These are phyloP conservation scores for Triops cancriformis DNA, from an alignment of 1,140 invertebrate genomes.

Conservation along the genomic window DNA sequence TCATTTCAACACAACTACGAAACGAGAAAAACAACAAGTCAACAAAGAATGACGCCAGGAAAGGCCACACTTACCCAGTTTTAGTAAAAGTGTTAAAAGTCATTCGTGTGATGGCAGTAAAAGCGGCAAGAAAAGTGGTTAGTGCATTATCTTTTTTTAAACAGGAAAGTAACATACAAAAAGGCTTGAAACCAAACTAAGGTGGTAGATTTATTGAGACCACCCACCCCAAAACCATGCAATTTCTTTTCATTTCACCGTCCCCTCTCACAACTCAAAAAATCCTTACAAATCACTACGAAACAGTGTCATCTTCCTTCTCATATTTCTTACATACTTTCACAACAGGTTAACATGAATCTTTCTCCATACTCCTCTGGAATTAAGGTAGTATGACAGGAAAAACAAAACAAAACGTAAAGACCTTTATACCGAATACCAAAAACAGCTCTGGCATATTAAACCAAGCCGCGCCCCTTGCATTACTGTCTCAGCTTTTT, in stretches of 20 bases:
- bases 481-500: neutral
- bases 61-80: neutral
- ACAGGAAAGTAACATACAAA: neutral
- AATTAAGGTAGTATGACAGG: neutral
- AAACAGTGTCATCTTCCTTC: neutral
- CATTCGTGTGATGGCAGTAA: neutral
- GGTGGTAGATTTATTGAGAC: neutral
- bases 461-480: slow-evolving; percentile 2
- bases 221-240: neutral
- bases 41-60: neutral
- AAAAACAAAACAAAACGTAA: neutral
- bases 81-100: neutral
- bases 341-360: no score
- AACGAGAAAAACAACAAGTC: neutral
- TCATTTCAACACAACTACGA: neutral
- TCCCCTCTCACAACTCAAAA: neutral
- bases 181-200: neutral
- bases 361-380: no score
- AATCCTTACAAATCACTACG: neutral
- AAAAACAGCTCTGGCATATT: neutral
- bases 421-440: neutral
- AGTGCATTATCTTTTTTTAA: neutral
- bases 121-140: slow-evolving; percentile 2
- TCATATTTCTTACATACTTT: neutral
- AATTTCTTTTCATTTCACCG: neutral